These are phyloP conservation scores for Spermophilus dauricus DNA, from an alignment of 2,113 vertebrate species.

Conservation along the genomic window DNA sequence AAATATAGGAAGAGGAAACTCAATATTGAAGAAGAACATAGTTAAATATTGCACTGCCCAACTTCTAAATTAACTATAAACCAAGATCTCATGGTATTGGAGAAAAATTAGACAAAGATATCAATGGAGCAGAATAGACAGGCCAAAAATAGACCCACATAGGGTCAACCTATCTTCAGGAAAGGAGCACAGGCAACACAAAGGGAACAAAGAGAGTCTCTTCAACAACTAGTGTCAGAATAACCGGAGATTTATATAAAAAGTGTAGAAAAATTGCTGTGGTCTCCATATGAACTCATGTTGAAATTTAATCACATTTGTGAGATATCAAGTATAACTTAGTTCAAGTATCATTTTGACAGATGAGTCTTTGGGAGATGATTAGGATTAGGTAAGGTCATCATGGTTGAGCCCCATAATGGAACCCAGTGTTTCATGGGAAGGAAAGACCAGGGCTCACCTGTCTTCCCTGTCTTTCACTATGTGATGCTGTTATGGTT, in stretches of 20 bases:
- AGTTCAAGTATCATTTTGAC: background rate
- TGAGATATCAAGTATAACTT: background rate
- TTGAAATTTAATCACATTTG: background rate
- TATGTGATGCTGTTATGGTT: too few relatives aligned
- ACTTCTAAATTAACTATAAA: background rate
- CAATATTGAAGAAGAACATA: background rate
- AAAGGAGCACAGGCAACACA: background rate
- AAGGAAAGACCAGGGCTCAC: background rate
- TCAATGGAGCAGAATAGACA: background rate
- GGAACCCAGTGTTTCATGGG: background rate
- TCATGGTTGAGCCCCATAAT: too few relatives aligned
- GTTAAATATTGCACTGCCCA: background rate
- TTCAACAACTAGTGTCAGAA: background rate
- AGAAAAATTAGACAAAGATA: background rate
- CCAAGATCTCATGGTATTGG: background rate
- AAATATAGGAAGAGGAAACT: background rate
- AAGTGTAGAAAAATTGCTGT: background rate
- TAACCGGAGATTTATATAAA: background rate
- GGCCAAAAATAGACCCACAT: background rate
- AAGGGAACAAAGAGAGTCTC: background rate
- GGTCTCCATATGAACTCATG: background rate
- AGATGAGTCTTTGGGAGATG: background rate
- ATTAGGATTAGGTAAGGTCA: background rate
- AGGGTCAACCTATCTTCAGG: background rate
- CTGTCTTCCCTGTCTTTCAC: background rate